Base-by-base conservation (phyloP, 1,140 invertebrate species). In the Medauroidea extradentata region DNA sequence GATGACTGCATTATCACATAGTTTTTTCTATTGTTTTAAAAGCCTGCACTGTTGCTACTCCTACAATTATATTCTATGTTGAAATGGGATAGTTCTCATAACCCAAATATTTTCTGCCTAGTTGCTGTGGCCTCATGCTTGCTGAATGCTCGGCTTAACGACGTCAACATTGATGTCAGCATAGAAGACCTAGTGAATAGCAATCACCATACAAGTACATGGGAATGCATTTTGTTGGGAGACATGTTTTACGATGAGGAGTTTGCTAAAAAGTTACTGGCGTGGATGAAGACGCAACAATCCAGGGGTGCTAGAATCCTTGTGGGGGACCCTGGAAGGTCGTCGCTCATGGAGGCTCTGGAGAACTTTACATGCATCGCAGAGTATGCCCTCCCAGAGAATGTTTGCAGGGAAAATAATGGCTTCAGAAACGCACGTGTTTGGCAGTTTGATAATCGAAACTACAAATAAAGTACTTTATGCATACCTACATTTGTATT, bases 171-270 rank as follows among this genome's bases (percentile, higher is more conserved):
- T 16, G 62, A 75, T 27, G 72, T 74, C 0, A 71, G 69, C 34
- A 64, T 53, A 11, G 58, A 74, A 3, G 75, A 81, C 61, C 67
- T 78, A 23, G 69, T 81, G 50, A 75, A 71, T 3, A 61, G 8
- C 53, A 16, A 55, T 18, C 49, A 21, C 2, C 57, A 29, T 13
- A 18, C 23, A 18, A 11, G 16, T 42, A n/a, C 25, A 21, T 61
- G 11, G 60, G 77, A 83, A 60, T 65, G 76, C 2, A 71, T 83
- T 27, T 66, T 83, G 8, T 67, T 82, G 18, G 81, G 81, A 13
- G 81, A 83, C 65, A 76, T 83, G 69, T 75, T 83, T 59, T 83
- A 83, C 61, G 78, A 83, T 60, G 75, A 79, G 59, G 73, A 78
- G 46, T 78, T 80, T 50, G 74, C 76, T 1, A 67, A 61, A 3